Base-by-base conservation (phyloP, 2,113 vertebrate species). In the Ammodytes dubius region DNA sequence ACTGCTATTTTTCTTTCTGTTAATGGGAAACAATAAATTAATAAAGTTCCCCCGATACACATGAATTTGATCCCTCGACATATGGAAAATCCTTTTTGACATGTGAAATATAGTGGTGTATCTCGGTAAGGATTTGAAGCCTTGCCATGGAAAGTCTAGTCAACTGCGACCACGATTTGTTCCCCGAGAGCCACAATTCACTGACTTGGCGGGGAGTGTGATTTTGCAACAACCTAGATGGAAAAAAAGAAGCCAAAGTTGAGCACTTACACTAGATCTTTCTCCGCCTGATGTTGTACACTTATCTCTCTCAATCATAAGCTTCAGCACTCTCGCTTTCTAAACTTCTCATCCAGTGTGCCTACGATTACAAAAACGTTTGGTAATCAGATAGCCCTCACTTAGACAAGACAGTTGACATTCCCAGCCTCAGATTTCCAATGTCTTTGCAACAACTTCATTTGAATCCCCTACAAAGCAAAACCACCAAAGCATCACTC, bases 111-210 rank as follows among this genome's bases (percentile, higher is more conserved):
- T 60, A 67, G 76, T 15, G 50, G 69, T 81, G 46, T 70, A 72
- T 70, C 56, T 58, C 39, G 61, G 68, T 70, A 72, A 72, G 70
- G 81, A 66, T 65, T 77, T 81, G 61, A 47, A 87, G 59, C 14
- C 40, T 60, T 79, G 61, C 61, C 1, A 78, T 76, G 85, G 67
- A 91, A 87, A 90, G 74, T 82, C 69, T 60, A 74, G 52, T 90
- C 80, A 85, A 57, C 69, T 87, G 77, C 59, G 15, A 83, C 77
- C 67, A 73, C 17, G 43, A 68, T 67, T 67, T 39, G 10, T 67
- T 72, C 60, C 64, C 50, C 35, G 39, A 68, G 75, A 81, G 71
- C 64, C 70, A 74, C 63, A 71, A 52, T 71, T 86, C 57, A 81
- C 70, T 46, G 73, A 61, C 50, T 83, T 86, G 86, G 74, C 67